These are phyloP conservation scores for Acanthurus tractus DNA, from an alignment of 2,797 vertebrate genomes.

Conservation along the genomic window DNA sequence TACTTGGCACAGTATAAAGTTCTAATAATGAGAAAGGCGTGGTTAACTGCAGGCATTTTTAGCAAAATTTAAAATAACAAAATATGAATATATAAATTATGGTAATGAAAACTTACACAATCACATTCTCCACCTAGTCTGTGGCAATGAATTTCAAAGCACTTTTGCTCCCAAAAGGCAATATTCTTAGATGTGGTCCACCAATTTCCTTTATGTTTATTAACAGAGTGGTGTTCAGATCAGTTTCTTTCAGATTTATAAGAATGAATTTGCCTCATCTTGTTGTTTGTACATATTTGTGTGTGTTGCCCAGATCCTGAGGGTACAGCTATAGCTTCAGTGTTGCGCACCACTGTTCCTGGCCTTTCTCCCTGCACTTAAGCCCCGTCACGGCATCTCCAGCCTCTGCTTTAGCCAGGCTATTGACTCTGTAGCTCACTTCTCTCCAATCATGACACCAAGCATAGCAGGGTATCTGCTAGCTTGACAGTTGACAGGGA, in stretches of 20 bases:
- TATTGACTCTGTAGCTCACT: conserved; percentile 10
- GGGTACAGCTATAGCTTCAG: conserved; percentile 64
- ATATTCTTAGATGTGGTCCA: background rate
- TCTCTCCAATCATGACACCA: conserved; percentile 43
- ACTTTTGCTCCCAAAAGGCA: conserved; percentile 2
- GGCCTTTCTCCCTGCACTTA: conserved; percentile 51
- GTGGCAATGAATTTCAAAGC: background rate
- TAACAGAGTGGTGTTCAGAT: conserved; percentile 39
- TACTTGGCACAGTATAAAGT: background rate
- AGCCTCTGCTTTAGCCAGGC: conserved; percentile 54
- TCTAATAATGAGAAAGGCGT: background rate
- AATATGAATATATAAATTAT: background rate
- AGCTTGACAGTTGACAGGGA: conserved; percentile 25
- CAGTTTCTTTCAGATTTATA: conserved; percentile 53
- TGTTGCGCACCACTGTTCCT: conserved; percentile 76
- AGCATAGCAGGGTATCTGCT: conserved; percentile 17
- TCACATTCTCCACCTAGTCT: background rate
- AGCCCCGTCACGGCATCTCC: conserved; percentile 59
- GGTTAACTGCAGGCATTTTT: background rate
- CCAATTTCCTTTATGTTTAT: conserved; percentile 7
- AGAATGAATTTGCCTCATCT: conserved; percentile 39
- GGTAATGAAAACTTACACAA: background rate
- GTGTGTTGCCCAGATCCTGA: conserved; percentile 44
- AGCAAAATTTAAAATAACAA: background rate
- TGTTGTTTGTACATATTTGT: conserved; percentile 28